phyloP scores from a whole-genome alignment of 23 tunicate genomes.

The Trididemnum miniatum region DNA sequence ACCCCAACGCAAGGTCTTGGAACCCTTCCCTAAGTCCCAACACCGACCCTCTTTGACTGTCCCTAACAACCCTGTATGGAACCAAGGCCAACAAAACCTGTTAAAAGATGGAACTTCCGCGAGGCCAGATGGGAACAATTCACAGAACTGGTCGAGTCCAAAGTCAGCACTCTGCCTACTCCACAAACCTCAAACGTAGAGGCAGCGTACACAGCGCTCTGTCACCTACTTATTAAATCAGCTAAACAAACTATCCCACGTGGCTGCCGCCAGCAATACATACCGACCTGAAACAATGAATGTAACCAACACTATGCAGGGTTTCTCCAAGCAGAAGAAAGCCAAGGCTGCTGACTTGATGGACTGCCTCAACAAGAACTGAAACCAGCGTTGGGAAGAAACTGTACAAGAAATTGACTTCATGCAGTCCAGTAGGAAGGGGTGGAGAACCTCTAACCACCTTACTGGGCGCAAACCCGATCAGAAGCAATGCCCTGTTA shows the following conservation, averaged over 20 bases:
- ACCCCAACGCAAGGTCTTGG: neutral
- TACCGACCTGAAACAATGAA: neutral
- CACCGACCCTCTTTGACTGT: neutral
- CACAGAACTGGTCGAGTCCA: too few species aligned
- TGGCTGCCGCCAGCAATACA: too few species aligned
- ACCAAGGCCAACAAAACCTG: neutral
- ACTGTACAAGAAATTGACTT: constrained; percentile 1
- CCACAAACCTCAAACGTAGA: too few species aligned
- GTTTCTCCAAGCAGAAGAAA: neutral
- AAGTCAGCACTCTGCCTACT: too few species aligned
- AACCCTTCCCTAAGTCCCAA: too few species aligned
- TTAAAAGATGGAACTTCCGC: too few species aligned
- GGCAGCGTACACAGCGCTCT: constrained; percentile 3
- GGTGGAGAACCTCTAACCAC: constrained; percentile 12
- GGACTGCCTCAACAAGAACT: neutral
- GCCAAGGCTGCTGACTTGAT: constrained; percentile 16
- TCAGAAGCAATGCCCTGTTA: too few species aligned
- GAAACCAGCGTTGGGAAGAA: neutral
- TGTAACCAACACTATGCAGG: neutral
- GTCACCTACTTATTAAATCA: neutral
- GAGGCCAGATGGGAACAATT: too few species aligned
- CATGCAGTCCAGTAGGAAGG: neutral
- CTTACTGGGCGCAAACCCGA: too few species aligned
- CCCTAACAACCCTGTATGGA: neutral
- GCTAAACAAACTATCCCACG: constrained; percentile 10